Evolutionary conservation across 2,888 invertebrate genomes (phyloP), one percentile per base, ranked within the genome.

Genomic region (Chrysolina americana): DNA sequence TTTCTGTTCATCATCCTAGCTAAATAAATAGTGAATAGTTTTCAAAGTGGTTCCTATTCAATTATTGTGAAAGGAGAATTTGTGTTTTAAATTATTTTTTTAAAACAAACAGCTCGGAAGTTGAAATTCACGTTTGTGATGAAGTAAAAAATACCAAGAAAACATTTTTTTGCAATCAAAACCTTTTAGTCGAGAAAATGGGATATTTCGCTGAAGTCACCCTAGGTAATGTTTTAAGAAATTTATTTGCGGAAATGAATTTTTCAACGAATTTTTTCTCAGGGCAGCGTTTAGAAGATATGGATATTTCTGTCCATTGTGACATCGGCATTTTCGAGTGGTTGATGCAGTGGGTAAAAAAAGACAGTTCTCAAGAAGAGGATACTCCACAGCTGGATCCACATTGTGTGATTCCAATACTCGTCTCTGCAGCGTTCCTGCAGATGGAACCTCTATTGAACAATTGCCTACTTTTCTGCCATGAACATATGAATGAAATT

Each of bases 261-360:
- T 19, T 41, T 19, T 4, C 41, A 41, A 36, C 41, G 19, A 73
- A 66, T 19, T 41, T 50, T 47, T 1, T 69, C 65, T 50, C 65
- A 84, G 85, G 85, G 19, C 85, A 86, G 79, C 82, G 81, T 66
- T 76, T 86, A 56, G 85, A 86, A 82, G 85, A 86, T 70, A 86
- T 86, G 92, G 98, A 98, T 84, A 98, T 98, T 80, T 97, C 97
- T 0, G 98, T 98, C 0, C 98, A 98, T 86, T 98, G 98, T 86
- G 98, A 98, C 88, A 94, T 98, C 73, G 92, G 95, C 86, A 97
- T 98, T 76, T 98, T 98, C 87, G 98, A 98, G 83, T 98, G 98
- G 97, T 89, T 98, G 69, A 97, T 98, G 95, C 93, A 94, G 79
- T 98, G 98, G 96, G 95, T 98, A n/a, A 96, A 97, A 87, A 91